Percentiles rank a stretch among this genome's conserved stretches.
phyloP scores from a whole-genome alignment of 1,140 invertebrate species.

The Idris sp. region DNA sequence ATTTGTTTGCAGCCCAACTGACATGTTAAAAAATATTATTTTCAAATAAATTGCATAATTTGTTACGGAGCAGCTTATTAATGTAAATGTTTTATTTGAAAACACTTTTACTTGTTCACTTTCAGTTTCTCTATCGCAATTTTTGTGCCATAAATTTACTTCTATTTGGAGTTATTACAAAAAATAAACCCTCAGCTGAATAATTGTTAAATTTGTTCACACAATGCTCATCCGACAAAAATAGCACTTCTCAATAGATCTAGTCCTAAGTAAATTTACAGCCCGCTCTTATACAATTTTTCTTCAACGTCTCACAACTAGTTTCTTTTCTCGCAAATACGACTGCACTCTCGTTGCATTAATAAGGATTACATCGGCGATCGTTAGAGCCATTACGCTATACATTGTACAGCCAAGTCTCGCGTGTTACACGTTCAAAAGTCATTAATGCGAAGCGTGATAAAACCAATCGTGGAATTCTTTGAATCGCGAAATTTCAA shows the following conservation, averaged over 20 bases:
- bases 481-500: slow-evolving; percentile 10
- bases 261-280: slow-evolving; percentile 27
- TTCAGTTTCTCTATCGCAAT: no score
- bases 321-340: slow-evolving; percentile 35
- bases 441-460: slow-evolving; percentile 16
- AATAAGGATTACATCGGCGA: slow-evolving; percentile 34
- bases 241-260: slow-evolving; percentile 35
- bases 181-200: slow-evolving; percentile 31
- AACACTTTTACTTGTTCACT: no score
- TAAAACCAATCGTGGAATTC: slow-evolving; percentile 7
- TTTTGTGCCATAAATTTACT: no score
- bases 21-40: no score
- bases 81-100: no score
- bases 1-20: no score
- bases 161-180: no score
- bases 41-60: no score
- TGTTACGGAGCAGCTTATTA: no score
- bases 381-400: slow-evolving; percentile 29
- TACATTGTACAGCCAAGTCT: slow-evolving; percentile 28
- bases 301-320: slow-evolving; percentile 33
- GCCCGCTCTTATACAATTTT: slow-evolving; percentile 31
- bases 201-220: slow-evolving; percentile 29
- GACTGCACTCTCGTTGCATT: slow-evolving; percentile 42
- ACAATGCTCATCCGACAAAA: slow-evolving; percentile 32
- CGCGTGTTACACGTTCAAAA: slow-evolving; percentile 4